Percentiles rank a stretch among this genome's conserved stretches.
phyloP scores from a whole-genome alignment of 2,797 vertebrate species.

The Hydrophis major region DNA sequence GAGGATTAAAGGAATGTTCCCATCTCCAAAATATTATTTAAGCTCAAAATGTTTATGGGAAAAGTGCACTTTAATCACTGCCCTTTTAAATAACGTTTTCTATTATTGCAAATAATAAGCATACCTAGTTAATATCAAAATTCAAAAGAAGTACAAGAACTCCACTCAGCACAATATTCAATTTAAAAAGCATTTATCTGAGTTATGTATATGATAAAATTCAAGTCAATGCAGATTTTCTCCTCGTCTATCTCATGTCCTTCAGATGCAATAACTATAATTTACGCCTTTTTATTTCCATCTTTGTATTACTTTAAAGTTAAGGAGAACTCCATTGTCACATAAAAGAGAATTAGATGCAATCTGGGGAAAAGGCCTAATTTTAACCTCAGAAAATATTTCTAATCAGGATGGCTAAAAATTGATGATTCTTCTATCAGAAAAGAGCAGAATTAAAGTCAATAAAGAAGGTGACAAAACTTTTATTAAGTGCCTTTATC shows the following conservation, averaged over 20 bases:
- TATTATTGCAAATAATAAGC: background rate
- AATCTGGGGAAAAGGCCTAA: background rate
- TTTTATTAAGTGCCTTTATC: constrained; percentile 27
- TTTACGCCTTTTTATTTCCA: constrained; percentile 38
- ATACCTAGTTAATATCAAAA: background rate
- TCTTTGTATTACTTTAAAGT: constrained; percentile 33
- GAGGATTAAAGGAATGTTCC: background rate
- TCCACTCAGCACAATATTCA: background rate
- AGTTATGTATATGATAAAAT: constrained; percentile 22
- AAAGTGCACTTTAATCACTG: background rate
- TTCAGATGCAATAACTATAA: constrained; percentile 36
- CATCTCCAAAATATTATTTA: background rate
- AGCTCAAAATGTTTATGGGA: background rate
- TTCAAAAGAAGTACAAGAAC: background rate
- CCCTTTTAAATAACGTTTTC: background rate
- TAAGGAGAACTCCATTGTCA: constrained; percentile 27
- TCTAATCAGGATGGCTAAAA: constrained; percentile 38
- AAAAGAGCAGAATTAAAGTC: constrained; percentile 40
- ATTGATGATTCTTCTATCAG: constrained; percentile 9
- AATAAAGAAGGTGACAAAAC: background rate
- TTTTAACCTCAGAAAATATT: constrained; percentile 41
- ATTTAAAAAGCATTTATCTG: constrained; percentile 26
- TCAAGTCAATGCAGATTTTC: constrained; percentile 4
- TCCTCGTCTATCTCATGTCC: background rate
- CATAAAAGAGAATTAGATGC: constrained; percentile 18